Evolutionary conservation across 2,888 invertebrate genomes (phyloP), one percentile per base, ranked within the genome.

Genomic region (Hypomecis punctinalis): DNA sequence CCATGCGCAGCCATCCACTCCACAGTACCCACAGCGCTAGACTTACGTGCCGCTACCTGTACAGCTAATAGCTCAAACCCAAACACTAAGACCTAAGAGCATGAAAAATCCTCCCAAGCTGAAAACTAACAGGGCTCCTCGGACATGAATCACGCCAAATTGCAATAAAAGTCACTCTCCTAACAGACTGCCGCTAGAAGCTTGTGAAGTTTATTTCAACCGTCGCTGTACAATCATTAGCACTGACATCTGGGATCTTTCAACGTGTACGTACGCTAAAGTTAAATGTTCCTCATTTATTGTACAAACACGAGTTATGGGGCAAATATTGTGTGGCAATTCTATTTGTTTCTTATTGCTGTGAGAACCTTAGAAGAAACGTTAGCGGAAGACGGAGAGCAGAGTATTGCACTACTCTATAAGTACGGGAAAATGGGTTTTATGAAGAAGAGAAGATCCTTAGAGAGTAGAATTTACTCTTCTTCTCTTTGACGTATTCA

Each of bases 211-310:
- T 65, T 61, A 65, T 61, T 65, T 56, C 60, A 5, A 65, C 49
- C 45, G n/a, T 0, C 1, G 36, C 52, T 62, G 10, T 46, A 36
- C 10, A 47, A 42, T 58, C 63, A 63, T 53, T 63, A 63, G 48
- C 36, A 54, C 63, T 63, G 43, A 59, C 63, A 59, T 63, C 63
- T 63, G 63, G 58, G 58, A 59, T 59, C 59, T 63, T 54, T 59
- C 63, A 59, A 49, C 58, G 13, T 33, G 47, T 53, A 37, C 46
- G 52, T 39, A 42, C 52, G 51, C 8, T 43, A 52, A 10, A 35
- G 42, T 6, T 48, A 52, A 35, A 23, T 10, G 36, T 48, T 35
- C 8, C n/a, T 47, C 46, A 59, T 59, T 13, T n/a, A n/a, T n/a
- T n/a, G 6, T n/a, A 8, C 51, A 11, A 39, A 37, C 13, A 37